Conservation (phyloP, 2,797 vertebrate genomes). For the Danio jaintianensis region DNA sequence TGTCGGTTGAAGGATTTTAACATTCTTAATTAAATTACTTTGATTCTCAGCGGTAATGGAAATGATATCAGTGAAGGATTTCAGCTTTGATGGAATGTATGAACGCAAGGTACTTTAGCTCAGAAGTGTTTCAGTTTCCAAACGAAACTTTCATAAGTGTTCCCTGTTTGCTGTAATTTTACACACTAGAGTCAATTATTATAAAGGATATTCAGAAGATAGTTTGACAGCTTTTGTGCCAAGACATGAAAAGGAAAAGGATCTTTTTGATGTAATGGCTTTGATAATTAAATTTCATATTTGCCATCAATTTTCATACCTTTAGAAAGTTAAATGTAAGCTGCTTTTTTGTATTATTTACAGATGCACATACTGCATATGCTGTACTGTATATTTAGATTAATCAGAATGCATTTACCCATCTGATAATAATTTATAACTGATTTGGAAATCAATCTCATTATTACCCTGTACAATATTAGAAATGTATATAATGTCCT, state of each 20-base stretch:
- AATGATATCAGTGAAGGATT: not conserved
- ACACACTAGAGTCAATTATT: not conserved
- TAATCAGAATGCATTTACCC: not conserved
- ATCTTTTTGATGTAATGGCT: not conserved
- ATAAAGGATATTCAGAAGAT: not conserved
- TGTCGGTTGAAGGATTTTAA: not conserved
- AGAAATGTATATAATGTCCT: slow-evolving; percentile 4
- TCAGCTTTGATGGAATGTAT: not conserved
- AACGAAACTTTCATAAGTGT: not conserved
- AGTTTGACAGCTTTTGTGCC: slow-evolving; percentile 8
- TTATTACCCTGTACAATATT: slow-evolving; percentile 12
- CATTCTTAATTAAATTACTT: not conserved
- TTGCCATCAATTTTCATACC: not conserved
- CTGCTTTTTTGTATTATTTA: not conserved
- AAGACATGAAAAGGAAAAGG: not conserved
- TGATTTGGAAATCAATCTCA: not conserved
- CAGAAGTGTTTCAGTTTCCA: not conserved
- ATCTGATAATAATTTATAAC: not conserved
- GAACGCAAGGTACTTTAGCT: not conserved
- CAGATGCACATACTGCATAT: not conserved
- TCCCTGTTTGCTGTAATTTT: not conserved
- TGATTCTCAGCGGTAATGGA: not conserved
- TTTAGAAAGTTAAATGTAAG: not conserved
- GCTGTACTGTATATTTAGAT: not conserved
- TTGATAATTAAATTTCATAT: not conserved